Percentiles rank a stretch among this genome's conserved stretches.
phyloP scores from a whole-genome alignment of 2,113 vertebrate genomes.

The Girardinichthys multiradiatus region DNA sequence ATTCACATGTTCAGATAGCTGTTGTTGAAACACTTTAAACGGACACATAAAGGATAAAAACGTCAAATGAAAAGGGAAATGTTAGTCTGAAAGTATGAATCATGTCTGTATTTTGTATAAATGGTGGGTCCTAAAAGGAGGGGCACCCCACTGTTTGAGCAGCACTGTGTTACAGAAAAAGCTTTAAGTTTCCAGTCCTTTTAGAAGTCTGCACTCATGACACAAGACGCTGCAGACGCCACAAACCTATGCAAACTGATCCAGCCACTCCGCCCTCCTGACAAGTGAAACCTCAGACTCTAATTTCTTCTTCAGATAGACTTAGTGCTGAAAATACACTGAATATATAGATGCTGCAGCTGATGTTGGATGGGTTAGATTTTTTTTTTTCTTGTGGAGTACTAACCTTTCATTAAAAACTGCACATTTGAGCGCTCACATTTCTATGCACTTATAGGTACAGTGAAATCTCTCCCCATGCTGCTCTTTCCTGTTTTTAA shows the following conservation, averaged over 20 bases:
- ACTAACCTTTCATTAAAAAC: constrained; percentile 44
- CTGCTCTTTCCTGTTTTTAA: constrained; percentile 21
- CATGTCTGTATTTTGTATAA: not conserved
- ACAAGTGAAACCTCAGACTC: constrained; percentile 57
- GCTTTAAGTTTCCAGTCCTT: not conserved
- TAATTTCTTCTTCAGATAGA: constrained; percentile 19
- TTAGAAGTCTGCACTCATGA: not conserved
- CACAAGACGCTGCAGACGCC: constrained; percentile 16
- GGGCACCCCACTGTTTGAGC: not conserved
- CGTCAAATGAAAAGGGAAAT: not conserved
- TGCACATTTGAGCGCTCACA: constrained; percentile 54
- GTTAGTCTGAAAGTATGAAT: not conserved
- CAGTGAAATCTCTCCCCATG: constrained; percentile 16
- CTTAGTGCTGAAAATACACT: constrained; percentile 14
- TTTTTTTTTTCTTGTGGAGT: constrained; percentile 30
- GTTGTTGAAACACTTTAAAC: constrained; percentile 1
- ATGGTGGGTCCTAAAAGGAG: not conserved
- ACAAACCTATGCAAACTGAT: constrained; percentile 69
- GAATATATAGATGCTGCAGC: not conserved
- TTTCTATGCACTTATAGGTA: constrained; percentile 51
- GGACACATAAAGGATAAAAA: not conserved
- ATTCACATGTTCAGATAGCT: not conserved
- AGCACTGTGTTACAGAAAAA: constrained; percentile 15
- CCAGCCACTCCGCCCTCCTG: constrained; percentile 33
- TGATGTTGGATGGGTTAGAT: constrained; percentile 5